A percentile compares a stretch with the other conserved stretches of the same genome.
phyloP scores from a whole-genome alignment of 2,113 vertebrate genomes.

The Scolopax mira region DNA sequence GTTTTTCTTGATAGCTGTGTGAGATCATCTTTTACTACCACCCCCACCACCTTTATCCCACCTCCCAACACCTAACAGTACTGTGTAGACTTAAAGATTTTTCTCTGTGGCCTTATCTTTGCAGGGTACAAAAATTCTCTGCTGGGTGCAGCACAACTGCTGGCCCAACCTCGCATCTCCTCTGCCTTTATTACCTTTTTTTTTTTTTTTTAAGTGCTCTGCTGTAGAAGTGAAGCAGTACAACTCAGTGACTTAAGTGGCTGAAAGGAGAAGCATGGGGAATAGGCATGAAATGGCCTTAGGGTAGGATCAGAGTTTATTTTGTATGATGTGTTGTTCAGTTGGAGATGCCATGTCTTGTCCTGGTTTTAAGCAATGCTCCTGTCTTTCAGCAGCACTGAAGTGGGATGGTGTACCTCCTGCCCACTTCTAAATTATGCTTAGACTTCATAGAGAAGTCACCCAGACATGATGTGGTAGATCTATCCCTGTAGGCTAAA shows the following conservation, averaged over 20 bases:
- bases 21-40: slow-evolving; percentile 43
- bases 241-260: neutral
- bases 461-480: neutral
- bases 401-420: neutral
- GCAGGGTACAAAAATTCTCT: neutral
- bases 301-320: neutral
- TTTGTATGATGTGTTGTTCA: neutral
- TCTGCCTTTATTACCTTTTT: neutral
- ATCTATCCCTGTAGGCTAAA: neutral
- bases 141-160: neutral
- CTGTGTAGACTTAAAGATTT: neutral
- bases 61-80: neutral
- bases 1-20: slow-evolving; percentile 51
- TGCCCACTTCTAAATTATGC: neutral
- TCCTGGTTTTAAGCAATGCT: neutral
- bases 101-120: neutral
- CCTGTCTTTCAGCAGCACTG: neutral
- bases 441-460: neutral
- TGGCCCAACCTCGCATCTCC: neutral
- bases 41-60: neutral
- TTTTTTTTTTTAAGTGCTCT: neutral
- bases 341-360: neutral
- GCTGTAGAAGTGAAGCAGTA: neutral
- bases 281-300: neutral
- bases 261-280: neutral